Percentiles rank a stretch among this genome's conserved stretches.
Conservation (phyloP, 2,113 vertebrate species). For the Austrofundulus limnaeus region DNA sequence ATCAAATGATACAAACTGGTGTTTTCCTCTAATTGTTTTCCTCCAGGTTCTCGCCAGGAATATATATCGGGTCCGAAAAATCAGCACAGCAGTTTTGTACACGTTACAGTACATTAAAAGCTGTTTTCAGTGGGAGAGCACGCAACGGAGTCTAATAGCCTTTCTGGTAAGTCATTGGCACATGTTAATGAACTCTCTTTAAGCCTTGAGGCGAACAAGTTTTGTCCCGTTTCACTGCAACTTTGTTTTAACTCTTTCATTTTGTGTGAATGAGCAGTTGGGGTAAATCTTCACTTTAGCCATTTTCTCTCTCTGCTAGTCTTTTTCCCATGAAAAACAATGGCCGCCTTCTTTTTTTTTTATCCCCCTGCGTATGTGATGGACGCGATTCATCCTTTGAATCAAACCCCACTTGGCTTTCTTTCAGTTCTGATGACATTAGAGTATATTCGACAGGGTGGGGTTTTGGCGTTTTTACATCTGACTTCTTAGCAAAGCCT, state of each 20-base stretch:
- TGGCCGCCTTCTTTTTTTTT: slow-evolving; percentile 51
- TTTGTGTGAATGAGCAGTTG: slow-evolving; percentile 57
- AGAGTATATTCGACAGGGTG: slow-evolving; percentile 68
- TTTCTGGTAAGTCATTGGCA: slow-evolving; percentile 89
- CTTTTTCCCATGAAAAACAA: slow-evolving; percentile 63
- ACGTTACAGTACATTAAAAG: slow-evolving; percentile 94
- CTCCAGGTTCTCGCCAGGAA: slow-evolving; percentile 92
- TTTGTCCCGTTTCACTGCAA: slow-evolving; percentile 68
- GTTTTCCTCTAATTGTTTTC: slow-evolving; percentile 64
- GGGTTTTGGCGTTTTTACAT: slow-evolving; percentile 65
- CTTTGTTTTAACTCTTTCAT: slow-evolving; percentile 61
- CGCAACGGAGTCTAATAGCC: slow-evolving; percentile 85
- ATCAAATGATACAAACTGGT: slow-evolving; percentile 63
- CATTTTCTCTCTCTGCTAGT: slow-evolving; percentile 37
- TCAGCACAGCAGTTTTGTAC: slow-evolving; percentile 91
- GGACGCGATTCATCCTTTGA: slow-evolving; percentile 71
- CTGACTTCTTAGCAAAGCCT: slow-evolving; percentile 74
- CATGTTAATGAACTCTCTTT: slow-evolving; percentile 69
- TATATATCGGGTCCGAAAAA: slow-evolving; percentile 92
- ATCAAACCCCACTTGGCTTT: slow-evolving; percentile 74
- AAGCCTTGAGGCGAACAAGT: slow-evolving; percentile 66
- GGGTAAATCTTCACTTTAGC: slow-evolving; percentile 54
- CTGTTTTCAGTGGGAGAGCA: slow-evolving; percentile 98
- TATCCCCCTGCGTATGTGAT: slow-evolving; percentile 43
- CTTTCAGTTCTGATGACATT: slow-evolving; percentile 68